Percentiles rank a stretch among this genome's conserved stretches.
Evolutionary conservation across 2,797 vertebrate species (phyloP).

Genomic region (Taenioides sp.): DNA sequence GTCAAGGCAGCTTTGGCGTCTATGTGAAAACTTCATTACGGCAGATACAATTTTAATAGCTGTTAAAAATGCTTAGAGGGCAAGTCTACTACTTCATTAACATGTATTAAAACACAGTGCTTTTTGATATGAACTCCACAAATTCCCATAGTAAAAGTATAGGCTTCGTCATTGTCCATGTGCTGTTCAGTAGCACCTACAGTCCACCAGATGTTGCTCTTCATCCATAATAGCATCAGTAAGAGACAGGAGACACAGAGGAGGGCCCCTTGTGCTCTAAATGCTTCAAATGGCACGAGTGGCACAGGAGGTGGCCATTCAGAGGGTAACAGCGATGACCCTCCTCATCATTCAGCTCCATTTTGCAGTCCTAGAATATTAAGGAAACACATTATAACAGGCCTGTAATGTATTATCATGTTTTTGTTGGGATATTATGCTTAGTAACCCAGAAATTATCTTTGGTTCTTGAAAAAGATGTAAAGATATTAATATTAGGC

Average conservation of each 20-base stretch:
- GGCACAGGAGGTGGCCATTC: conserved; percentile 90
- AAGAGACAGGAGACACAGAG: conserved; percentile 52
- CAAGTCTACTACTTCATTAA: conserved; percentile 37
- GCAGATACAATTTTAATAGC: not conserved
- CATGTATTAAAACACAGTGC: conserved; percentile 20
- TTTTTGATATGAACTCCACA: conserved; percentile 30
- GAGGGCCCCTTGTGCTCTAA: conserved; percentile 77
- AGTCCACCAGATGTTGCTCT: conserved; percentile 64
- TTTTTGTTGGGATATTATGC: not conserved
- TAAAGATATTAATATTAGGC: no score
- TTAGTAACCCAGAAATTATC: no score
- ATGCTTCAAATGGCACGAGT: conserved; percentile 90
- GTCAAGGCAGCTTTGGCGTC: conserved; percentile 31
- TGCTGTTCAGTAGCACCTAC: conserved; percentile 34
- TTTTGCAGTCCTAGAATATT: conserved; percentile 84
- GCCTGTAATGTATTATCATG: not conserved
- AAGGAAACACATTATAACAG: not conserved
- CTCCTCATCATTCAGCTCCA: conserved; percentile 93
- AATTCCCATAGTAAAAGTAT: conserved; percentile 61
- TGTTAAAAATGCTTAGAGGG: conserved; percentile 13
- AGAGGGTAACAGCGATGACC: conserved; percentile 95
- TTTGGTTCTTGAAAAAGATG: no score
- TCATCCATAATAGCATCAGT: conserved; percentile 69
- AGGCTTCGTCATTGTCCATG: conserved; percentile 15
- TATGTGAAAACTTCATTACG: conserved; percentile 39